Conservation (phyloP, 2,888 invertebrate genomes). For the Parthenolecanium corni region DNA sequence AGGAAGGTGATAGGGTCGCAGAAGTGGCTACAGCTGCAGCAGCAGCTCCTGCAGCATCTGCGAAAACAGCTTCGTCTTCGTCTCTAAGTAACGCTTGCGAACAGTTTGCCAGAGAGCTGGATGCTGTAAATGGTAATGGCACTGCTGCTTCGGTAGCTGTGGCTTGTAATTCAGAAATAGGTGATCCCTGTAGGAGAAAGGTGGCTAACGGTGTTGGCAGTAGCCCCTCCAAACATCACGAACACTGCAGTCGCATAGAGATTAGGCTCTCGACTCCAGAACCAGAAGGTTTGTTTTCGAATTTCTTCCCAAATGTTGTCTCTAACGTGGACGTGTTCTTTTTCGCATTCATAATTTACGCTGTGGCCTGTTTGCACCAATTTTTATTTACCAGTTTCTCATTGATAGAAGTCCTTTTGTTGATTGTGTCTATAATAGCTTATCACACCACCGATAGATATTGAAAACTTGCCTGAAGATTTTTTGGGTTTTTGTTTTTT, state of each 20-base stretch:
- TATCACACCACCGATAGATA: conserved; percentile 1
- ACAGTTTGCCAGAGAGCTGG: background rate
- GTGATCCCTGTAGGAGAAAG: too few relatives aligned
- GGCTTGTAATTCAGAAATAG: too few relatives aligned
- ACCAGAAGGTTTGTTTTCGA: conserved; percentile 15
- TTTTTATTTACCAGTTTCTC: conserved; percentile 15
- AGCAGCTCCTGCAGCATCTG: too few relatives aligned
- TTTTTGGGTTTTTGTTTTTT: too few relatives aligned
- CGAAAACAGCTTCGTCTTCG: too few relatives aligned
- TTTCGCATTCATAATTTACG: conserved; percentile 3
- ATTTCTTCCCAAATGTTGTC: background rate
- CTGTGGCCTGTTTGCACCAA: conserved; percentile 11
- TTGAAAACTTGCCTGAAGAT: too few relatives aligned
- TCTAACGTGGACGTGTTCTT: conserved; percentile 12
- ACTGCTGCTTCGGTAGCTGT: too few relatives aligned
- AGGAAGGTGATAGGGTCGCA: too few relatives aligned
- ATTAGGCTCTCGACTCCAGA: conserved; percentile 14
- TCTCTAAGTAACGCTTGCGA: background rate
- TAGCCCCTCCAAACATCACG: background rate
- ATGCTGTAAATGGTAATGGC: background rate
- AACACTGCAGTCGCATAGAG: conserved; percentile 15
- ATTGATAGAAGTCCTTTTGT: conserved; percentile 1
- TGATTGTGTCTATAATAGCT: conserved; percentile 6
- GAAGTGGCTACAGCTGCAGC: too few relatives aligned
- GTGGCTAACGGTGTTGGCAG: too few relatives aligned